phyloP scores from a whole-genome alignment of 2,113 vertebrate genomes.

The Andinoacara biseriatus region DNA sequence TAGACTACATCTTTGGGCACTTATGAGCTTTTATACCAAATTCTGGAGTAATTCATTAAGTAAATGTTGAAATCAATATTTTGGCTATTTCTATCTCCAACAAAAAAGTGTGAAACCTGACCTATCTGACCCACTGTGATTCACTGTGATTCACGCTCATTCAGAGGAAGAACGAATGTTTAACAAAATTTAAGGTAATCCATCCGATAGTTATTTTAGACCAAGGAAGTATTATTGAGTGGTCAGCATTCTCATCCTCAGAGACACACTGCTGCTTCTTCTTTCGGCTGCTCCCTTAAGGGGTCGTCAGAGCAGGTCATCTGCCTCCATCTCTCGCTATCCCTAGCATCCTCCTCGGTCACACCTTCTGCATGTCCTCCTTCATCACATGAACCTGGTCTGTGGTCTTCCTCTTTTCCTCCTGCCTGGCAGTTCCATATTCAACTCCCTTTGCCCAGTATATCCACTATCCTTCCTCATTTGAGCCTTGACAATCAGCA shows the following conservation, averaged over 20 bases:
- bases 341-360: background rate
- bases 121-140: background rate
- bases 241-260: background rate
- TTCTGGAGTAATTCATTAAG: background rate
- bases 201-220: background rate
- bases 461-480: background rate
- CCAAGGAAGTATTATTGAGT: background rate
- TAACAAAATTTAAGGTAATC: background rate
- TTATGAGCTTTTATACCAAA: background rate
- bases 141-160: background rate
- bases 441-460: background rate
- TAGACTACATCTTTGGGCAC: background rate
- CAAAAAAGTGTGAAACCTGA: background rate
- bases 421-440: background rate
- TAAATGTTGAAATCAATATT: background rate
- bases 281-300: background rate
- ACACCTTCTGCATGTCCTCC: background rate
- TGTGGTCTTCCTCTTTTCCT: background rate
- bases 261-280: background rate
- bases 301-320: background rate
- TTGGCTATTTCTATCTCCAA: background rate
- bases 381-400: background rate
- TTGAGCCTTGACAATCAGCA: background rate
- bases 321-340: background rate
- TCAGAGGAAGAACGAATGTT: background rate